phyloP scores from a whole-genome alignment of 1,140 invertebrate genomes.

The Bombus confusus region DNA sequence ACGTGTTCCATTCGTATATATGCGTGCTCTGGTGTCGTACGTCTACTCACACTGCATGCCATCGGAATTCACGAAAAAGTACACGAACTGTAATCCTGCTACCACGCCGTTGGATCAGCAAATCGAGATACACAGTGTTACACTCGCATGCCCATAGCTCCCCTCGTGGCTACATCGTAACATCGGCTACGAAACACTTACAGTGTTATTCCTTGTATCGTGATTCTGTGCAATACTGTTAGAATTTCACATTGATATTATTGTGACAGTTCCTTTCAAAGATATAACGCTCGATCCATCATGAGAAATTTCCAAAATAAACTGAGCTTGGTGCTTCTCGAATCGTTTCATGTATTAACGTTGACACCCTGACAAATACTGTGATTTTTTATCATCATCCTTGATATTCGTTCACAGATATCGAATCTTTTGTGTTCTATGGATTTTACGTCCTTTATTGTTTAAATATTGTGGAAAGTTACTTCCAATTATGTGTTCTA shows the following conservation, averaged over 20 bases:
- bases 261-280: conserved; percentile 5
- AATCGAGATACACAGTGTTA: conserved; percentile 32
- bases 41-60: conserved; percentile 42
- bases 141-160: conserved; percentile 12
- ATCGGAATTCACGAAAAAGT: conserved; percentile 49
- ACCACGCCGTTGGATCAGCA: conserved; percentile 34
- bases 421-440: conserved; percentile 5
- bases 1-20: conserved; percentile 22
- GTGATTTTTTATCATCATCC: conserved; percentile 2
- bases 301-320: conserved; percentile 1
- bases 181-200: conserved; percentile 23
- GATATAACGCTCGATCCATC: background rate
- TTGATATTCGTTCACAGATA: background rate
- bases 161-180: conserved; percentile 36
- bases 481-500: conserved; percentile 5
- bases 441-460: background rate
- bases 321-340: background rate
- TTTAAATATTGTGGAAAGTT: background rate
- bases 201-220: conserved; percentile 29
- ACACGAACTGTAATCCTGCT: conserved; percentile 35
- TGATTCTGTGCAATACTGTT: conserved; percentile 33
- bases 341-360: background rate
- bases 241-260: background rate
- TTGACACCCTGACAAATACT: conserved; percentile 27
- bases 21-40: conserved; percentile 8